Evolutionary conservation across 2,888 invertebrate species (phyloP).

Genomic region (Herminia tarsipennalis): DNA sequence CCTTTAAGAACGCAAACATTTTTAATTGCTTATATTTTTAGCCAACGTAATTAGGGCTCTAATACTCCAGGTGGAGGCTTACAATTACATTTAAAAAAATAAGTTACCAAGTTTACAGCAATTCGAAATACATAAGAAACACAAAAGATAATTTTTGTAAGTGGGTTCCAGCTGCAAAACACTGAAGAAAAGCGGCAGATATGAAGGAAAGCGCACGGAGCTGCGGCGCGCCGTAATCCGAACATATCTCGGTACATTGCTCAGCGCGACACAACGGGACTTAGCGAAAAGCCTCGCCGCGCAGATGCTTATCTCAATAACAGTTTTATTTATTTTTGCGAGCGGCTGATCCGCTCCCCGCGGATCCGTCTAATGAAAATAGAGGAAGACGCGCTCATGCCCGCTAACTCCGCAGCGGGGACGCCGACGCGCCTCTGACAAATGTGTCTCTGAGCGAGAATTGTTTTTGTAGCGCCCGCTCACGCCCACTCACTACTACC

Average conservation of each 20-base stretch:
- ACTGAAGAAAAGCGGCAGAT: slow-evolving; percentile 71
- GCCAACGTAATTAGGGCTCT: slow-evolving; percentile 1
- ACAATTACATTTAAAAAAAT: slow-evolving; percentile 21
- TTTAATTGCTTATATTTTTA: slow-evolving; percentile 37
- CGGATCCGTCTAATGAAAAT: slow-evolving; percentile 81
- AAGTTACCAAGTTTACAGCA: slow-evolving; percentile 40
- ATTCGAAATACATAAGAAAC: slow-evolving; percentile 33
- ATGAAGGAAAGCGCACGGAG: slow-evolving; percentile 62
- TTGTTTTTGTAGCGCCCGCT: slow-evolving; percentile 1
- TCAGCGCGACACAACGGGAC: slow-evolving; percentile 83
- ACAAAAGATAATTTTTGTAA: slow-evolving; percentile 50
- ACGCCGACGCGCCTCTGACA: slow-evolving; percentile 41
- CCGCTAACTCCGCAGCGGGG: slow-evolving; percentile 43
- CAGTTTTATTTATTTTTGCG: slow-evolving; percentile 86
- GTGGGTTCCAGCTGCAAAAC: slow-evolving; percentile 76
- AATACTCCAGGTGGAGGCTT: slow-evolving; percentile 2
- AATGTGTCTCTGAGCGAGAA: slow-evolving; percentile 42
- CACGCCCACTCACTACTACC: background rate
- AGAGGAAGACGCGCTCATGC: slow-evolving; percentile 63
- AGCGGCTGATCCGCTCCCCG: slow-evolving; percentile 78
- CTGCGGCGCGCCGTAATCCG: slow-evolving; percentile 76
- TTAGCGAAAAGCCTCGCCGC: slow-evolving; percentile 81
- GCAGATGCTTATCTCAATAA: slow-evolving; percentile 86
- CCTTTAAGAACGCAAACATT: slow-evolving; percentile 22
- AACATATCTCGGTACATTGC: slow-evolving; percentile 83